Base-by-base conservation (phyloP, 2,797 vertebrate genomes). In the Cyclura pinguis region DNA sequence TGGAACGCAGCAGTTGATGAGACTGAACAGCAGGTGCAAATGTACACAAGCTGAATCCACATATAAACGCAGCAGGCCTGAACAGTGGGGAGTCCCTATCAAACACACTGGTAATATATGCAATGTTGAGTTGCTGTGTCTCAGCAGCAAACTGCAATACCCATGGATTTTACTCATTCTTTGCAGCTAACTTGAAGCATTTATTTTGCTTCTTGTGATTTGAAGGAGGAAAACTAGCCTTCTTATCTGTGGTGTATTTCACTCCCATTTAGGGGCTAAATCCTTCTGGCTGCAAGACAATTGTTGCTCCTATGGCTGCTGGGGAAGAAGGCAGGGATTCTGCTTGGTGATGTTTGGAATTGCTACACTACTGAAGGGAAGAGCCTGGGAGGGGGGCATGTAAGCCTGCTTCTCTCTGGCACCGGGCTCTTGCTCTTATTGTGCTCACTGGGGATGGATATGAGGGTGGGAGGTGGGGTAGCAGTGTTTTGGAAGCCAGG, bases 1-100 rank as follows among this genome's bases (percentile, higher is more conserved):
- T 86, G 81, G 47, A 91, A 92, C 93, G 83, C 78, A 93, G 88
- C 85, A 91, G 64, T 93, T 87, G 47, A 72, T 57, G 90, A 69
- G 20, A 85, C 29, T 3, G 55, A 94, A 87, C 67, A 94, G 67
- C 67, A 88, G 78, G 22, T 85, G 73, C 38, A 2, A 72, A 94
- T 92, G 88, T 62, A 86, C 35, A 72, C 55, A 47, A 90, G 32
- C 3, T 4, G 52, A 93, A 64, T 42, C 1, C 80, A 16, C 82
- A 72, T 55, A n/a, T 35, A 47, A 77, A 52, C 80, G 67, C 89
- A 83, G 62, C n/a, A 1, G 76, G 3, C 35, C 83, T 12, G 3
- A 6, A 87, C 69, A 74, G 24, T 35, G 88, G 7, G 76, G 14
- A 20, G 0, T 9, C n/a, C 42, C 90, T 90, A 91, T 89, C 87